Evolutionary conservation across 2,797 vertebrate genomes (phyloP), one percentile per base, ranked within the genome.

Genomic region (Acanthurus tractus): DNA sequence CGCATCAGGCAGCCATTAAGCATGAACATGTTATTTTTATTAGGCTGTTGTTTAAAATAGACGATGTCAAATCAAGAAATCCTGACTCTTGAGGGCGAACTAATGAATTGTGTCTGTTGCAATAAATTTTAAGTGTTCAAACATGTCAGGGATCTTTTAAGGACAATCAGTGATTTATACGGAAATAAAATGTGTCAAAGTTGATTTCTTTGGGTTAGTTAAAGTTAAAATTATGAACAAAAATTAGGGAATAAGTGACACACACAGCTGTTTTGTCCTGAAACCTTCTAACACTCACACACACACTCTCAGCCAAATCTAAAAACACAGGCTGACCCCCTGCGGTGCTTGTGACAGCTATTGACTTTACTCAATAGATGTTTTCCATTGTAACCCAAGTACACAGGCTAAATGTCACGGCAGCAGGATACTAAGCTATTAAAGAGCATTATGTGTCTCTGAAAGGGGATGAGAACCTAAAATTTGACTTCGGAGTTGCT

Each of bases 311-410:
- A 72, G 55, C 38, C 70, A 74, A 0, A 70, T 46, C 36, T 54
- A 63, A 85, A 83, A 34, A 80, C 88, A 75, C 57, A 77, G n/a
- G 38, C 75, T 10, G 59, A 5, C 71, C 82, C 75, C 88, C 88
- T 76, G 86, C 63, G 9, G 89, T 59, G 86, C 66, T 45, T 5
- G 48, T 92, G 89, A 92, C 89, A 92, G 85, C 90, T 88, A 91
- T 89, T 91, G 90, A 93, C 91, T 87, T 85, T 62, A 8, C 69
- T 89, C 79, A 87, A 86, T 90, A 81, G 87, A 82, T 88, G 86
- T 90, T 89, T 79, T 86, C 81, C 74, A 88, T 90, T 92, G 83
- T 87, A 64, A 54, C 63, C 82, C 71, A 76, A 84, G 86, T 86
- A 68, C 65, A 68, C 79, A 83, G 86, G 84, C 74, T 90, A 87